Percentiles rank a stretch among this genome's conserved stretches.
Evolutionary conservation across 2,888 invertebrate species (phyloP).

Genomic region (Tachina fera): DNA sequence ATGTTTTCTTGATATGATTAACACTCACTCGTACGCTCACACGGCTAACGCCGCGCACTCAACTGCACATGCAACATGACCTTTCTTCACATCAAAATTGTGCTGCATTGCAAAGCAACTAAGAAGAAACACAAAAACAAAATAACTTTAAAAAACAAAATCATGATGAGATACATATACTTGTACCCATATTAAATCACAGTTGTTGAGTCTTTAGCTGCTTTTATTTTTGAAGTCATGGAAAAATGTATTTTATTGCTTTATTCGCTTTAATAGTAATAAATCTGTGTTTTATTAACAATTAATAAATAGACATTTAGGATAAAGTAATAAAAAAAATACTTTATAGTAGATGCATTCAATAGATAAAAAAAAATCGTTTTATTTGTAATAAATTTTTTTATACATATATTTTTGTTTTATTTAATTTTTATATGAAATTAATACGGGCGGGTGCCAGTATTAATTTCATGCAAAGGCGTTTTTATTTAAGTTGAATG

Average conservation of each 20-base stretch:
- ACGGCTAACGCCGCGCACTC: conserved; percentile 5
- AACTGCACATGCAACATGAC: conserved; percentile 42
- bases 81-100: conserved; percentile 48
- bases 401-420: conserved; percentile 25
- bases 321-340: conserved; percentile 42
- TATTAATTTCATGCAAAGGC: conserved; percentile 66
- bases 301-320: conserved; percentile 71
- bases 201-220: conserved; percentile 11
- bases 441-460: no score
- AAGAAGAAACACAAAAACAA: no score
- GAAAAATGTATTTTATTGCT: conserved; percentile 23
- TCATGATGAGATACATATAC: conserved; percentile 11
- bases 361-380: conserved; percentile 20
- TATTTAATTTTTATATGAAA: conserved; percentile 37
- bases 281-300: conserved; percentile 73
- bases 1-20: conserved; percentile 60
- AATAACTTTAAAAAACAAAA: not conserved
- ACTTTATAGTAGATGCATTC: not conserved
- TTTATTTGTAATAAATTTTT: conserved; percentile 38
- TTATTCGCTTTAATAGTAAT: conserved; percentile 69
- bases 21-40: conserved; percentile 27
- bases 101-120: conserved; percentile 8
- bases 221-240: conserved; percentile 27
- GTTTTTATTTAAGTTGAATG: conserved; percentile 31
- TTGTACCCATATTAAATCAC: conserved; percentile 39